Conservation (phyloP, 2,113 vertebrate genomes). For the Felis catus region DNA sequence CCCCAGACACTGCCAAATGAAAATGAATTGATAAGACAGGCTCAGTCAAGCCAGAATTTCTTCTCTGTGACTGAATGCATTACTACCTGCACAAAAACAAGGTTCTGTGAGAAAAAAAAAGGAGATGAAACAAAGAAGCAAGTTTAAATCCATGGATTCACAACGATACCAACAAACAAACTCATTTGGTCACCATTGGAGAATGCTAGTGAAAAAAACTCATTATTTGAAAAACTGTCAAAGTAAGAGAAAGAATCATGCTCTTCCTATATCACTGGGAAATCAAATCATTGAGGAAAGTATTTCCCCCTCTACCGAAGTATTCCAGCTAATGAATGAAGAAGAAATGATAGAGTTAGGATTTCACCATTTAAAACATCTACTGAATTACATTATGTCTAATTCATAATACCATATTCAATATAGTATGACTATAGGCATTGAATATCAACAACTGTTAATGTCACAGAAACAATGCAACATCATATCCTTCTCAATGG, state of each 20-base stretch:
- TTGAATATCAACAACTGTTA: neutral
- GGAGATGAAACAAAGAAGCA: neutral
- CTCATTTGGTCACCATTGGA: neutral
- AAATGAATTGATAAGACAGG: neutral
- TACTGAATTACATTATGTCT: neutral
- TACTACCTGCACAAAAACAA: neutral
- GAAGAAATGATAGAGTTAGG: neutral
- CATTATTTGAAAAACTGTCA: slow-evolving; percentile 11
- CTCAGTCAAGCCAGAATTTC: neutral
- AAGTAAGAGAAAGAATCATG: slow-evolving; percentile 3
- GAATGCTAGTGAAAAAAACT: neutral
- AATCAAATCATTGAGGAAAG: neutral
- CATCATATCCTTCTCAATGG: neutral
- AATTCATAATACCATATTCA: neutral
- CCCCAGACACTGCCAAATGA: neutral
- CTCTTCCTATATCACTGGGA: neutral
- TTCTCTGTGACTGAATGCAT: neutral
- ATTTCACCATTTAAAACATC: neutral
- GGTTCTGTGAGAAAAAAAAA: neutral
- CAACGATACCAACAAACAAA: neutral
- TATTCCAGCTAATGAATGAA: neutral
- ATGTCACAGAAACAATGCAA: neutral
- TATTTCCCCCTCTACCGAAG: neutral
- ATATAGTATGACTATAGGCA: neutral
- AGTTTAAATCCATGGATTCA: slow-evolving; percentile 10